Evolutionary conservation across 2,797 vertebrate genomes (phyloP), one percentile per base, ranked within the genome.

Genomic region (Rhabdophis nuchalis): DNA sequence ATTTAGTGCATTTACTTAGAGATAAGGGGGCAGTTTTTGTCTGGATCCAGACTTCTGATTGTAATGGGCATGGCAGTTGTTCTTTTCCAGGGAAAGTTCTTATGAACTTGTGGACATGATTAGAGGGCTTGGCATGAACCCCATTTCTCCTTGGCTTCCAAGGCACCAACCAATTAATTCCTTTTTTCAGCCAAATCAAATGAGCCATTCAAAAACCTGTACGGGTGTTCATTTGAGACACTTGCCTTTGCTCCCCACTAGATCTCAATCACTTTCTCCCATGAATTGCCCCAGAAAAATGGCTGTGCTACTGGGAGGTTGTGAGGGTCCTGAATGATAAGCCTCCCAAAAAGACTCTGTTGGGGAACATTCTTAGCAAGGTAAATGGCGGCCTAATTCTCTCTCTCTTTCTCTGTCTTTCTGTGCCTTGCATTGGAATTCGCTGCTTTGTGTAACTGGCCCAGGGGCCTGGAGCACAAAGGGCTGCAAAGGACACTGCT

Each of bases 401-500:
- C 3, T 10, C 18, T 10, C 8, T 9, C 68, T 0, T 13, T 0
- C 4, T 56, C 12, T 3, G 8, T 61, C 14, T 32, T 5, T 77
- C 72, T 41, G 1, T 12, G 4, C 36, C 72, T 90, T 86, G 46
- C 32, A 50, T 85, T 88, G 88, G 56, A 85, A 61, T 85, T 32
- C 56, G 4, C 0, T 50, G 36, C 36, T 88, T 41, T 90, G 56
- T 27, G 18, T 88, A 53, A 54, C 23, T 7, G 25, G 25, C 85
- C 54, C 85, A 29, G 53, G 53, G 64, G 54, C 46, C 41, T 1
- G 11, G 64, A 29, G 46, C 68, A 93, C 89, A 91, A 56, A 93
- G 32, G 25, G 27, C 86, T 85, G 57, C 54, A 12, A 91, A 93
- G 89, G 92, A 85, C 89, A 91, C 27, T 87, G 90, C 60, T 60